These are phyloP conservation scores for Alcedo quadribrachys DNA, from an alignment of 2,797 vertebrate genomes.

Conservation along the genomic window DNA sequence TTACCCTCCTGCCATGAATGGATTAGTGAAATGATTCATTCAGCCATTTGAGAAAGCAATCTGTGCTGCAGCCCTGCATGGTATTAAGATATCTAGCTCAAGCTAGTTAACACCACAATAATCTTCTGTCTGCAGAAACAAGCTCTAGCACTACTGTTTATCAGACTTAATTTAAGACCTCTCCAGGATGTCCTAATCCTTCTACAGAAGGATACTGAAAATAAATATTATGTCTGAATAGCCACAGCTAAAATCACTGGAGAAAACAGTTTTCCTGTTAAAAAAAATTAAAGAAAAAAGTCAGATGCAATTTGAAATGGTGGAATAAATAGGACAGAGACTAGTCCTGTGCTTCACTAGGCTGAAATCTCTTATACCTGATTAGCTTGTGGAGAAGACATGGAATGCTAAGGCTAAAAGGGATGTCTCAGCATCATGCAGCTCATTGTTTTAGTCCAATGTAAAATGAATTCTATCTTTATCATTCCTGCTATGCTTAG, in stretches of 20 bases:
- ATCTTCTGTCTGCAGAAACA: conserved; percentile 22
- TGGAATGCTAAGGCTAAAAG: background rate
- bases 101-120: conserved; percentile 18
- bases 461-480: background rate
- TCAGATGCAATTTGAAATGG: background rate
- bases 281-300: background rate
- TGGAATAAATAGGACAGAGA: background rate
- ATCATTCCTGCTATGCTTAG: background rate
- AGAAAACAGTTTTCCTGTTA: background rate
- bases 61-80: conserved; percentile 13
- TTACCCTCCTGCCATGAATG: conserved; percentile 46
- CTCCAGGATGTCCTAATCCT: conserved; percentile 21
- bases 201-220: conserved; percentile 8
- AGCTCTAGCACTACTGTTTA: background rate
- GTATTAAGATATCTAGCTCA: conserved; percentile 30
- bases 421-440: background rate
- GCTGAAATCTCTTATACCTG: background rate
- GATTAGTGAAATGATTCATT: conserved; percentile 48
- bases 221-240: conserved; percentile 7
- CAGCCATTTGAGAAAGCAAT: conserved; percentile 41
- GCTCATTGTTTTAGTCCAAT: background rate
- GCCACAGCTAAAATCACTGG: background rate
- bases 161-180: conserved; percentile 4
- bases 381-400: background rate
- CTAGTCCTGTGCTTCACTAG: background rate